Base-by-base conservation (phyloP, 2,797 vertebrate species). In the Acanthurus tractus region DNA sequence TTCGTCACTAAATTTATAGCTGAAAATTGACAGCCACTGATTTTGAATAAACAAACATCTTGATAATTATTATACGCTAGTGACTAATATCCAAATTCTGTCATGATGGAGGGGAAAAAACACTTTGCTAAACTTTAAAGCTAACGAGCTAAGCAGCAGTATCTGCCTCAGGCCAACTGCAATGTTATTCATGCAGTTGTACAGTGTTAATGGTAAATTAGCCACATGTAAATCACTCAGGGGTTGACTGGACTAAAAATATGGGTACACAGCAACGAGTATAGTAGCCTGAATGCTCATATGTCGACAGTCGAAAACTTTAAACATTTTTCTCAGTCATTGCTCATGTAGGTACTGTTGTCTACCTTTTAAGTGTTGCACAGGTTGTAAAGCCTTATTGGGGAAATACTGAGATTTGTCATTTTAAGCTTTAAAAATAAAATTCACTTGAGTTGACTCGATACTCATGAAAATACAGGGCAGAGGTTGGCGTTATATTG, bases 371-470 rank as follows among this genome's bases (percentile, higher is more conserved):
- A 40, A 29, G 38, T 52, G 22, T 2, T 14, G 50, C 23, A 8
- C 22, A 40, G 29, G 46, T 6, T 48, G 46, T 44, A 70, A 56
- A 49, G 8, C 29, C 12, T 46, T 55, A 36, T 34, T 17, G 34
- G 34, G 62, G 3, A 22, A 66, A 57, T 45, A 44, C 45, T 3
- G n/a, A 22, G 4, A 25, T 70, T 45, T 44, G 1, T 61, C 45
- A 38, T 61, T 14, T 74, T 54, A 45, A 53, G 17, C n/a, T 49
- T 48, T 12, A 36, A 15, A 58, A 63, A 40, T 40, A 18, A 34
- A 55, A 55, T 49, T 48, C 23, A 13, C 54, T 56, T 52, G 11
- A 45, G 11, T 23, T 11, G 15, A 29, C 25, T 29, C 5, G 25
- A 29, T 29, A 29, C 25, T 29, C 25, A 14, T 46, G 1, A 42